Base-by-base conservation (phyloP, 2,888 invertebrate species). In the Gisinianus flammeolus region DNA sequence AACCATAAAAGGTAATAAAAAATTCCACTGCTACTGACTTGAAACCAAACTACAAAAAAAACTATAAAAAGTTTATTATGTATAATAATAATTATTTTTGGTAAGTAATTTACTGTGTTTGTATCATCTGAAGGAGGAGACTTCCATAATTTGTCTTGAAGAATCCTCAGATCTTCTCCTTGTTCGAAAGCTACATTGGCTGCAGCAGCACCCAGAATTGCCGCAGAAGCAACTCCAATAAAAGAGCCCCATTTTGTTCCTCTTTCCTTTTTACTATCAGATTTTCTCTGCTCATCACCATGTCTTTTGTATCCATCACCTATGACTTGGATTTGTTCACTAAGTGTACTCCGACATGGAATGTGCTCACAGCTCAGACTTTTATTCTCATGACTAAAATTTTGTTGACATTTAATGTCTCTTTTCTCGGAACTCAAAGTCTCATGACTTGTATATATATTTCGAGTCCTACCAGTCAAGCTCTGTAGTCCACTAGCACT, bases 251-350 rank as follows among this genome's bases (percentile, higher is more conserved):
- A 67, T n/a, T 19, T 8, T 19, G 31, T 5, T 22, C 22, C 4
- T 4, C 67, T 22, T n/a, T 58, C 58, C 6, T 2, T 44, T 2
- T 44, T 44, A 44, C 19, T 19, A 12, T 44, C 44, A 2, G 44
- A 44, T 44, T 44, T 44, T 44, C 19, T 44, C 44, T 44, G 16
- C 12, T 44, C 44, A 26, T 28, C 26, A 62, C 24, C 12, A 22
- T 62, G 6, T 6, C 44, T 44, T n/a, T 26, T 19, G 58, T 58
- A 33, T 30, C n/a, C 33, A 4, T 67, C 22, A 19, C 33, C 67
- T 33, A 67, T 67, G 1, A 31, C 31, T 67, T 33, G 31, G 30
- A 67, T 35, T 33, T 67, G 67, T 35, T 67, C 67, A 67, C 30
- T 0, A 30, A 67, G 33, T 33, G 67, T 31, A 19, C 0, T 6